phyloP scores from a whole-genome alignment of 2,113 vertebrate species.

The Corythaeola cristata region DNA sequence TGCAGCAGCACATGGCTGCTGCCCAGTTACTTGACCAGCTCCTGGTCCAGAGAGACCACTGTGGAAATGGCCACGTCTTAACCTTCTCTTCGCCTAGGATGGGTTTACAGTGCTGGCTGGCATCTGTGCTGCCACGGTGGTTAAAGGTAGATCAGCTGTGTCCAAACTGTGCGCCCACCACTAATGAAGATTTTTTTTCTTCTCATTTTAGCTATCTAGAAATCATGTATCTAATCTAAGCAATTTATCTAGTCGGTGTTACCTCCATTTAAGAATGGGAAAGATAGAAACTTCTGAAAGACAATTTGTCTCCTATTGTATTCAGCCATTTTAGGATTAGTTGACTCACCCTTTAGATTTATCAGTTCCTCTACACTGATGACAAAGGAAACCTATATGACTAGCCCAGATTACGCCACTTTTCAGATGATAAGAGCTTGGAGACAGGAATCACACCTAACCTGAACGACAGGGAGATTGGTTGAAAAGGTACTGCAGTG shows the following conservation, averaged over 20 bases:
- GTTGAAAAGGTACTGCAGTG: not conserved
- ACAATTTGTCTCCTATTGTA: not conserved
- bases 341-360: not conserved
- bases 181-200: not conserved
- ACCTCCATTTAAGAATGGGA: not conserved
- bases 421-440: not conserved
- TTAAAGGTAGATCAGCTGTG: not conserved
- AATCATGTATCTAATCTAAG: not conserved
- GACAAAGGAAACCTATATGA: not conserved
- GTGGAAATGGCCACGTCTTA: fast-evolving
- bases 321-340: not conserved
- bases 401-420: not conserved
- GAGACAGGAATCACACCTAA: not conserved
- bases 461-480: not conserved
- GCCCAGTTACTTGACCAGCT: not conserved
- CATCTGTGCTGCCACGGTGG: not conserved
- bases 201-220: not conserved
- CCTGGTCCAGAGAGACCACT: not conserved
- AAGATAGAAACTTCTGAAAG: not conserved
- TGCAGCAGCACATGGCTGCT: not conserved
- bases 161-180: not conserved
- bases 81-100: not conserved
- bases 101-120: not conserved
- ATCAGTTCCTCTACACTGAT: not conserved
- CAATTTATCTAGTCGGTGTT: not conserved